phyloP scores from a whole-genome alignment of 2,888 invertebrate species.

The Protonemura montana region DNA sequence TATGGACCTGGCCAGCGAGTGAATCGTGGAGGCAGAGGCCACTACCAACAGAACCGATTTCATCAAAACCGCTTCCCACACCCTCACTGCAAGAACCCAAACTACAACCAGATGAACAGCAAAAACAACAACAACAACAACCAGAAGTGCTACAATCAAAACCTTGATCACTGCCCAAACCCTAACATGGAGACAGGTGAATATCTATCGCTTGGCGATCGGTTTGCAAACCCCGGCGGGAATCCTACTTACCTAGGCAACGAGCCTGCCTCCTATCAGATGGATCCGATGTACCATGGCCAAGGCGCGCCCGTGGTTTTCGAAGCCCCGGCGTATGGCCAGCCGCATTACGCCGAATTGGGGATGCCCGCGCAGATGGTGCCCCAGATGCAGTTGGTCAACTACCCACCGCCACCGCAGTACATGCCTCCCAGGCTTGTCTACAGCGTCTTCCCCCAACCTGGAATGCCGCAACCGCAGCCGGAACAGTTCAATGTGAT shows the following conservation, averaged over 20 bases:
- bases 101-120: neutral
- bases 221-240: neutral
- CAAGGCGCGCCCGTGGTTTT: neutral
- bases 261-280: neutral
- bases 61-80: neutral
- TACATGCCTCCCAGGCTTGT: neutral
- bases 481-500: neutral
- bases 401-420: neutral
- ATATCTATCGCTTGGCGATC: neutral
- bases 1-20: neutral
- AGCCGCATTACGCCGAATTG: neutral
- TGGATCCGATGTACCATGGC: neutral
- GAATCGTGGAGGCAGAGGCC: neutral
- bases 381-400: neutral
- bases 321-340: neutral
- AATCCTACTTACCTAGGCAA: neutral
- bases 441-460: neutral
- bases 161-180: neutral
- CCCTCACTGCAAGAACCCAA: neutral
- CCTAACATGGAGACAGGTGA: too few relatives aligned
- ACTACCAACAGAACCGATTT: neutral
- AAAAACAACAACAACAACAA: neutral
- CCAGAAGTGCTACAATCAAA: neutral
- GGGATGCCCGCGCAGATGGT: neutral
- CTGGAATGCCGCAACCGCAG: neutral